Evolutionary conservation across 2,797 vertebrate genomes (phyloP).

Genomic region (Avahi laniger): DNA sequence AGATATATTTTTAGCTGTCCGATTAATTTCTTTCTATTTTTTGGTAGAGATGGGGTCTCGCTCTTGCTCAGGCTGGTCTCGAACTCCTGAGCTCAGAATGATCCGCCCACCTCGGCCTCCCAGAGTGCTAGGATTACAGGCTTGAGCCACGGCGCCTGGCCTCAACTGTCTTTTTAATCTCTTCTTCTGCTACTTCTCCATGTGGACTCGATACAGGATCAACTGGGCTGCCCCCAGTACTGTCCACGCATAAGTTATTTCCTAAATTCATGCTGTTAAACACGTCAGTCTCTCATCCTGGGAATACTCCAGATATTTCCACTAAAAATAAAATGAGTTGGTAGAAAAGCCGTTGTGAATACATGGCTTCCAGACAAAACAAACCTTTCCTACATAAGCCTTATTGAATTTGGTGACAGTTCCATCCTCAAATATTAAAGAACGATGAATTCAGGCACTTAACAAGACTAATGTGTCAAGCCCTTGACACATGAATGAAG

Average conservation of each 20-base stretch:
- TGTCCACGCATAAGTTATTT: background rate
- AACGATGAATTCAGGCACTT: background rate
- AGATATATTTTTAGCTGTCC: too few species aligned
- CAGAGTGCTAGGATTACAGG: too few species aligned
- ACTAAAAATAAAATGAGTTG: slow-evolving; percentile 41
- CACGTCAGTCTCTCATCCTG: background rate
- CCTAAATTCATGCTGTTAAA: background rate
- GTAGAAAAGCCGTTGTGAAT: background rate
- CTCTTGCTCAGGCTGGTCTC: too few species aligned
- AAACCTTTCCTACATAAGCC: background rate
- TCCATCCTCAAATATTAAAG: background rate
- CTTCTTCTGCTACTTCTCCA: background rate
- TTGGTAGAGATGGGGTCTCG: too few species aligned
- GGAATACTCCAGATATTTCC: background rate
- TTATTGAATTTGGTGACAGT: background rate
- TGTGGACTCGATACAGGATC: background rate
- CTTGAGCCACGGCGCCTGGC: too few species aligned
- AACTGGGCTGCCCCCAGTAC: background rate
- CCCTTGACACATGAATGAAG: background rate
- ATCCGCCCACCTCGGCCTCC: too few species aligned
- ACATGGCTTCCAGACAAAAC: background rate
- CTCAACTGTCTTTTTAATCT: background rate
- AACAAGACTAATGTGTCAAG: background rate
- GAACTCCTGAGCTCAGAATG: too few species aligned
- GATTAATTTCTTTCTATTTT: too few species aligned